A percentile compares a stretch with the other conserved stretches of the same genome.
Conservation (phyloP, 1,140 invertebrate genomes). For the Apolygus lucorum region DNA sequence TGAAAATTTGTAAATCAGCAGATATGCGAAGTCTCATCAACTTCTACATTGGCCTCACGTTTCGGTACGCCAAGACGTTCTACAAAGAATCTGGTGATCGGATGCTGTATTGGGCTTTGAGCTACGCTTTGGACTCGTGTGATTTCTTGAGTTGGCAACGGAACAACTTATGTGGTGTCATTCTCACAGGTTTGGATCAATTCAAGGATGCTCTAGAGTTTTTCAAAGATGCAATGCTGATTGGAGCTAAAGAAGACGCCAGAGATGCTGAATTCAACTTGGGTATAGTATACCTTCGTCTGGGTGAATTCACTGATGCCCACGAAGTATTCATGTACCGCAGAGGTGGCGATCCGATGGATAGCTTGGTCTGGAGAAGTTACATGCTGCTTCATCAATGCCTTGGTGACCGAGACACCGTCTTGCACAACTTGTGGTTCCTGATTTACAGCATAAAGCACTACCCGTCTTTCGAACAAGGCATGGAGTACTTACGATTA, state of each 20-base stretch:
- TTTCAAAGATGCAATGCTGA: background rate
- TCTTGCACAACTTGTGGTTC: background rate
- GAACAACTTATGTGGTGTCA: constrained; percentile 1
- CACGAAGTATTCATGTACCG: background rate
- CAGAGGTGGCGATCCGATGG: background rate
- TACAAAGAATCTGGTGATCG: background rate
- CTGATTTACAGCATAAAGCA: constrained; percentile 1
- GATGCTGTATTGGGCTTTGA: background rate
- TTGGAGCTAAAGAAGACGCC: constrained; percentile 1
- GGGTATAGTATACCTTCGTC: background rate
- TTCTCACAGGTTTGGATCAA: background rate
- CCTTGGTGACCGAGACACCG: background rate
- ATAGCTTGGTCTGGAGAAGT: background rate
- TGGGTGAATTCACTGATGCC: background rate
- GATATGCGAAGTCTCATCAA: background rate
- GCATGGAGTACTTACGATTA: background rate
- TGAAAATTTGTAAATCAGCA: background rate
- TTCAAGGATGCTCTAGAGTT: background rate
- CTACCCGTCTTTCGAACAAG: background rate
- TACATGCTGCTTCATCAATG: constrained; percentile 9
- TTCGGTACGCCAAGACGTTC: background rate
- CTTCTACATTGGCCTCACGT: background rate
- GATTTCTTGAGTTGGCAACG: background rate
- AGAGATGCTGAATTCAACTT: background rate
- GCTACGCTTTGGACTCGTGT: background rate